phyloP scores from a whole-genome alignment of 30 jellyfish, hydroid and myxozoan genomes.

The Chironex yamaguchii region DNA sequence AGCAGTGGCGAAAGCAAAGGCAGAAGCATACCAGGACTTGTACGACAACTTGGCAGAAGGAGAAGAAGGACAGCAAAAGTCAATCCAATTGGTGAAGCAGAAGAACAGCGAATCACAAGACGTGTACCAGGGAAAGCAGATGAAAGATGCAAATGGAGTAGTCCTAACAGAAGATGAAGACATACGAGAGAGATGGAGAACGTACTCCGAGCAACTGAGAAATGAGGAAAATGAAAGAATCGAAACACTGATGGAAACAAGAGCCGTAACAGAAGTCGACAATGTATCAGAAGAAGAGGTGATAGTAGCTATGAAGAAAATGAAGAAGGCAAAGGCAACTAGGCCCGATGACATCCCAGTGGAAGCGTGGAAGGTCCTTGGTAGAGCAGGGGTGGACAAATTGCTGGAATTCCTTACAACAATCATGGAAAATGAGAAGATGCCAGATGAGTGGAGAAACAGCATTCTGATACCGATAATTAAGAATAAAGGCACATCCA shows the following conservation, averaged over 20 bases:
- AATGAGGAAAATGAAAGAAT: slow-evolving; percentile 8
- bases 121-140: background rate
- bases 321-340: slow-evolving; percentile 5
- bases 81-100: background rate
- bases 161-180: background rate
- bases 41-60: too few relatives aligned
- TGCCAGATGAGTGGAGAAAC: slow-evolving; percentile 30
- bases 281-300: slow-evolving; percentile 15
- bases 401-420: background rate
- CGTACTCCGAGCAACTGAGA: background rate
- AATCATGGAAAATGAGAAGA: background rate
- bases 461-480: slow-evolving; percentile 5
- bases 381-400: background rate
- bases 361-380: background rate
- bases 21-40: background rate
- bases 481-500: background rate
- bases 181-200: background rate
- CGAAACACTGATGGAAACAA: background rate
- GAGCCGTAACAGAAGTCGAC: background rate
- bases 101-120: background rate
- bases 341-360: slow-evolving; percentile 20
- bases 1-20: background rate
- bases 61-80: too few relatives aligned
- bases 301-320: background rate
- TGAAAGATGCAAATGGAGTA: background rate